Conservation (phyloP, 2,113 vertebrate genomes). For the Petromus typicus region DNA sequence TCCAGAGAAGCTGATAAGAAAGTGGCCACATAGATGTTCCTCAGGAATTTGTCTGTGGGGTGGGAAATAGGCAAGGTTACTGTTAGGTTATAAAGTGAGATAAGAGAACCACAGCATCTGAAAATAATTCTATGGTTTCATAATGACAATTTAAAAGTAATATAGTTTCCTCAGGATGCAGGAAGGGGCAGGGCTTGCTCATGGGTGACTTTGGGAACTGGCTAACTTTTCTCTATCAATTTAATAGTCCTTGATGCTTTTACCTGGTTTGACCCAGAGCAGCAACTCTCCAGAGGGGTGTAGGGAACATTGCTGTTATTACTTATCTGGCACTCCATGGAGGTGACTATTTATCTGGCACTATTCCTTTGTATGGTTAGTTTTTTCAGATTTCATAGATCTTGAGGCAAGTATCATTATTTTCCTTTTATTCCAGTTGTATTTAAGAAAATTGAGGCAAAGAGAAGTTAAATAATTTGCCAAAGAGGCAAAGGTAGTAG, state of each 20-base stretch:
- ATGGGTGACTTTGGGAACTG: accelerated
- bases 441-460: background rate
- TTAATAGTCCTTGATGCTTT: background rate
- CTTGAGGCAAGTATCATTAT: background rate
- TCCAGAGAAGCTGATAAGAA: background rate
- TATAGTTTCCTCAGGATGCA: background rate
- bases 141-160: background rate
- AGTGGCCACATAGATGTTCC: background rate
- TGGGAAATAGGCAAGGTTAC: background rate
- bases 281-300: background rate
- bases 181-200: background rate
- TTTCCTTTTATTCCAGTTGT: background rate
- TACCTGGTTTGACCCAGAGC: background rate
- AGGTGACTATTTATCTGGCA: background rate
- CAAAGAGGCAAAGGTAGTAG: background rate
- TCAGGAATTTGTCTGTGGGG: background rate
- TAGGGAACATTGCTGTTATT: accelerated
- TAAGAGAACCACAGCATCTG: background rate
- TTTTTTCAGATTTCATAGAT: background rate
- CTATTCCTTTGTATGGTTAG: background rate
- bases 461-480: background rate
- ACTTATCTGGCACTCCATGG: no score
- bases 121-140: background rate
- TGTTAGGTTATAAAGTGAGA: background rate
- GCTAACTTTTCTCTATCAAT: background rate